Percentiles rank a stretch among this genome's conserved stretches.
phyloP scores from a whole-genome alignment of 2,888 invertebrate species.

The Ellobium chinense region DNA sequence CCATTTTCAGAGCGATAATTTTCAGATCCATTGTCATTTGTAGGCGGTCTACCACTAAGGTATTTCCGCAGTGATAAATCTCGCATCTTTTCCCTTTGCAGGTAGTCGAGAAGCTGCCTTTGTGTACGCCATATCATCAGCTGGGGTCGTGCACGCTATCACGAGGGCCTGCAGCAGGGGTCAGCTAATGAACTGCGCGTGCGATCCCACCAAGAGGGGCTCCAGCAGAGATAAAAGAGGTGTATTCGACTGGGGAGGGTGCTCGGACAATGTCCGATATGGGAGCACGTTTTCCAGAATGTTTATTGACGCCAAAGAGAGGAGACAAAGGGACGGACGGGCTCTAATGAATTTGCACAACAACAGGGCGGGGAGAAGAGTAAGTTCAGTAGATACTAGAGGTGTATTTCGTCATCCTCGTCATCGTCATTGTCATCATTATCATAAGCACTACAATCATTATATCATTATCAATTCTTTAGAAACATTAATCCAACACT shows the following conservation, averaged over 20 bases:
- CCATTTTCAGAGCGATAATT: too few species aligned
- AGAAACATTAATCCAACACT: too few species aligned
- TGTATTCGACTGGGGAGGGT: slow-evolving; percentile 90
- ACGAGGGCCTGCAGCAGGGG: slow-evolving; percentile 95
- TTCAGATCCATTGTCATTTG: too few species aligned
- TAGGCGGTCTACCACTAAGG: background rate
- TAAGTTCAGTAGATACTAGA: slow-evolving; percentile 81
- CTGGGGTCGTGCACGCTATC: slow-evolving; percentile 91
- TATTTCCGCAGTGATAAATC: background rate
- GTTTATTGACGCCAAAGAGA: slow-evolving; percentile 95
- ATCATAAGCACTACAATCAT: too few species aligned
- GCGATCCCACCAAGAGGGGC: slow-evolving; percentile 80
- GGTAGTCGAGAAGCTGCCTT: slow-evolving; percentile 82
- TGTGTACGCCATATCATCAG: slow-evolving; percentile 82
- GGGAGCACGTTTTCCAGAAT: slow-evolving; percentile 90
- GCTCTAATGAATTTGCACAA: slow-evolving; percentile 98
- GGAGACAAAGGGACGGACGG: slow-evolving; percentile 82
- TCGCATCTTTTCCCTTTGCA: slow-evolving; percentile 59
- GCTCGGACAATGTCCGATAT: slow-evolving; percentile 80
- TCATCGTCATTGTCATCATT: too few species aligned
- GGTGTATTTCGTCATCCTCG: too few species aligned
- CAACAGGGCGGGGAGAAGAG: slow-evolving; percentile 97
- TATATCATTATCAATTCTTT: too few species aligned
- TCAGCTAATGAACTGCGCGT: slow-evolving; percentile 92
- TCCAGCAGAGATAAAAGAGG: slow-evolving; percentile 66